Evolutionary conservation across 2,113 vertebrate species (phyloP).

Genomic region (Synodontis membranacea): DNA sequence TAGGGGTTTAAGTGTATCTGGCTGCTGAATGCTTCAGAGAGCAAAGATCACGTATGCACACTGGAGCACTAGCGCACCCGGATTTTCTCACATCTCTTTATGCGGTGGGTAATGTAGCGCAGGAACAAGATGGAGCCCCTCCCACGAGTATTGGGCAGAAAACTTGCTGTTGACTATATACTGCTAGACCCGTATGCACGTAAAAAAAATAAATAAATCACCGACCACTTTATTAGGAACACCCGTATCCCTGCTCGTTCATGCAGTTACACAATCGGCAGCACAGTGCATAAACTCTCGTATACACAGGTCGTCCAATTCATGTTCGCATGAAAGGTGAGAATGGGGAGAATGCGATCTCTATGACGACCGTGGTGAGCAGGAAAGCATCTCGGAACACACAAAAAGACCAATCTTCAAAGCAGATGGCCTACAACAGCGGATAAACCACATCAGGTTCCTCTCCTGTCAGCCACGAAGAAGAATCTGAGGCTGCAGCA

Average conservation of each 20-base stretch:
- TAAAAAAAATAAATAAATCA: too few species aligned
- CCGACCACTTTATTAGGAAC: background rate
- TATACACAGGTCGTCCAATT: background rate
- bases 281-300: background rate
- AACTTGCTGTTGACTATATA: background rate
- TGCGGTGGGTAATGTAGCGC: background rate
- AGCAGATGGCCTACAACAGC: background rate
- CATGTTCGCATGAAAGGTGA: background rate
- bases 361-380: background rate
- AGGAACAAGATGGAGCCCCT: background rate
- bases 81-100: background rate
- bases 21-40: conserved; percentile 56
- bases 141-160: background rate
- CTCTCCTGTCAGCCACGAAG: background rate
- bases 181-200: background rate
- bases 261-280: background rate
- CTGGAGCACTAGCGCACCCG: background rate
- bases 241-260: background rate
- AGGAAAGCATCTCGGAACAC: background rate
- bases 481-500: background rate
- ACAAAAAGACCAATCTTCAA: background rate
- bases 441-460: background rate
- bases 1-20: conserved; percentile 39
- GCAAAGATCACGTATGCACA: conserved; percentile 57
- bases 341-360: background rate